Evolutionary conservation across 2,797 vertebrate genomes (phyloP).

Genomic region (Hafferia zeledoni): DNA sequence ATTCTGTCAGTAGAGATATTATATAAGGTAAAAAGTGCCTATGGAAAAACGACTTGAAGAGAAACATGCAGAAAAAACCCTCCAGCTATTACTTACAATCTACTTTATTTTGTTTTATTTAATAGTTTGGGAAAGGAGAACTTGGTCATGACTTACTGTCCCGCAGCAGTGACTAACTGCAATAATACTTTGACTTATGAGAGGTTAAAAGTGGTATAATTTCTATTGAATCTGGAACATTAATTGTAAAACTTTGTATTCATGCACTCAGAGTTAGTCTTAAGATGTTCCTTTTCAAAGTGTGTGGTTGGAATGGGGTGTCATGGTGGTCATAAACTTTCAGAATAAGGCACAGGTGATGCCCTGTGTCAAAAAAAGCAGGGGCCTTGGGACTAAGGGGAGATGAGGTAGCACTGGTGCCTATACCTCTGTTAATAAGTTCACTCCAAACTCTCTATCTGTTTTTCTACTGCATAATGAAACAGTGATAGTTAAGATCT

Average conservation of each 20-base stretch:
- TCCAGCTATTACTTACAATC: neutral
- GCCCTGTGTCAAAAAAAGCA: neutral
- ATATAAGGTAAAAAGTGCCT: neutral
- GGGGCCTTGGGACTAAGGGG: neutral
- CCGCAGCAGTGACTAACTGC: neutral
- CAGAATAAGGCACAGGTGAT: neutral
- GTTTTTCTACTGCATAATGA: neutral
- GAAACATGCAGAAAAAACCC: neutral
- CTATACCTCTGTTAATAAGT: neutral
- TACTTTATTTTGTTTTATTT: neutral
- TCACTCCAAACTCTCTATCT: neutral
- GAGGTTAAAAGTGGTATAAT: neutral
- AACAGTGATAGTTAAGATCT: neutral
- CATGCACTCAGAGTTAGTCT: neutral
- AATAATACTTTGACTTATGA: neutral
- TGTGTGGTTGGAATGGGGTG: neutral
- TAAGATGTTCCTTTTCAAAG: neutral
- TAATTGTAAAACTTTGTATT: neutral
- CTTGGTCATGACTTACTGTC: neutral
- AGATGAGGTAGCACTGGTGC: neutral
- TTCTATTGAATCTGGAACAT: neutral
- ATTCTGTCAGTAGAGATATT: neutral
- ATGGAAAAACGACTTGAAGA: neutral
- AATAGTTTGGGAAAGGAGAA: neutral
- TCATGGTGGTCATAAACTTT: neutral